Evolutionary conservation across 2,113 vertebrate species (phyloP), one percentile per base, ranked within the genome.

Genomic region (Atherinomorus stipes): DNA sequence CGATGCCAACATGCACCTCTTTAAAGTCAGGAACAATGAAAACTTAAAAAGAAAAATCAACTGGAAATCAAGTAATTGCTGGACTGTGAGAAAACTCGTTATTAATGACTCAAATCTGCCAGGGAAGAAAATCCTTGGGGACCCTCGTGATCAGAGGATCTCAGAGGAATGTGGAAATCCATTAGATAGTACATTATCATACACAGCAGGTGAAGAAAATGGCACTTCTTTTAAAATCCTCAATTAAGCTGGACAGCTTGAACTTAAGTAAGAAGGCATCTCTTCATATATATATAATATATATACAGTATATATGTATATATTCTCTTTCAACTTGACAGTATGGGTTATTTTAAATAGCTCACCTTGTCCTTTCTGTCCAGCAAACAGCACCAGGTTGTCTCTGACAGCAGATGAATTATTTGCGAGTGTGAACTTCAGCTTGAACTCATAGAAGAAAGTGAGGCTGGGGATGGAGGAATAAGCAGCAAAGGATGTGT

Each of bases 371-470:
- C 95, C 95, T 73, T 94, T 96, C 76, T 94, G 94, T 75, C 96
- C 96, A 57, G 95, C 94, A 83, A 95, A 98, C 92, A 97, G 92
- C 77, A 97, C 94, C 75, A 97, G 85, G 84, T 96, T 97, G 78
- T 98, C 93, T 91, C 91, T 91, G 72, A 94, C 65, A 45, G 96
- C 95, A 0, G 94, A 94, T 10, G 86, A 74, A 47, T 93, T 91
- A 71, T 95, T 93, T 80, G 92, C 85, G 40, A 96, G 90, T 0
- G 91, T 94, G 92, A 98, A 95, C 91, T 94, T 96, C 74, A 98
- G 45, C 61, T 19, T 90, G 90, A 97, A 96, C 94, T 96, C 94
- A 21, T 94, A 95, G 93, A 90, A 90, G 72, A 87, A 89, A 65
- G 83, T 86, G 84, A 95, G 94, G 83, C 91, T 91, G 23, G 93